Conservation (phyloP, 2,888 invertebrate genomes). For the Cryptocheilus praepositus region DNA sequence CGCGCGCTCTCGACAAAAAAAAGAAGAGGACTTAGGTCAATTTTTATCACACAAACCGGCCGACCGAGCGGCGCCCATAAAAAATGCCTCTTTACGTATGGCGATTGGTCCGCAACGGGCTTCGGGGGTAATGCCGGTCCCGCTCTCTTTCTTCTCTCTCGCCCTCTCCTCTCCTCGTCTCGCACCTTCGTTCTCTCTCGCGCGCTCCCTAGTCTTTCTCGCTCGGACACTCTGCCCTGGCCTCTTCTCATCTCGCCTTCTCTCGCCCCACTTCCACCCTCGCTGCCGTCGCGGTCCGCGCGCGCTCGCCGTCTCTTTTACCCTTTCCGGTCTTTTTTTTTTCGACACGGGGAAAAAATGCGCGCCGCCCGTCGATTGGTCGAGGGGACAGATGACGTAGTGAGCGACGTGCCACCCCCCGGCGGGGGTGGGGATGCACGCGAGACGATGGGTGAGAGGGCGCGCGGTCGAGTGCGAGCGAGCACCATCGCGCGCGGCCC, state of each 20-base stretch:
- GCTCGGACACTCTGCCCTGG: conserved; percentile 6
- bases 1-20: conserved; percentile 48
- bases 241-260: conserved; percentile 19
- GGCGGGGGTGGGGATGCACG: conserved; percentile 61
- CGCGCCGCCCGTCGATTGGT: conserved; percentile 74
- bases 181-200: conserved; percentile 7
- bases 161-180: conserved; percentile 6
- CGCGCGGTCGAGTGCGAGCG: conserved; percentile 50
- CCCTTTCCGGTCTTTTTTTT: conserved; percentile 66
- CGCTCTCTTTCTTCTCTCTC: conserved; percentile 45
- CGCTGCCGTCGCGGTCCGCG: background rate
- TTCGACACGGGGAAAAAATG: conserved; percentile 72
- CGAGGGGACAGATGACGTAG: conserved; percentile 75
- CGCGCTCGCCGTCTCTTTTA: conserved; percentile 50
- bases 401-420: conserved; percentile 74
- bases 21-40: conserved; percentile 72
- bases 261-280: conserved; percentile 28
- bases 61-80: conserved; percentile 73
- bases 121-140: conserved; percentile 71
- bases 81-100: conserved; percentile 76
- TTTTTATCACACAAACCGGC: conserved; percentile 74
- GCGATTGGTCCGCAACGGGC: conserved; percentile 73
- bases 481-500: conserved; percentile 28
- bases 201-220: background rate
- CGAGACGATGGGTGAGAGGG: conserved; percentile 56